Evolutionary conservation across 2,113 vertebrate genomes (phyloP), one percentile per base, ranked within the genome.

Genomic region (Pleuronectes platessa): DNA sequence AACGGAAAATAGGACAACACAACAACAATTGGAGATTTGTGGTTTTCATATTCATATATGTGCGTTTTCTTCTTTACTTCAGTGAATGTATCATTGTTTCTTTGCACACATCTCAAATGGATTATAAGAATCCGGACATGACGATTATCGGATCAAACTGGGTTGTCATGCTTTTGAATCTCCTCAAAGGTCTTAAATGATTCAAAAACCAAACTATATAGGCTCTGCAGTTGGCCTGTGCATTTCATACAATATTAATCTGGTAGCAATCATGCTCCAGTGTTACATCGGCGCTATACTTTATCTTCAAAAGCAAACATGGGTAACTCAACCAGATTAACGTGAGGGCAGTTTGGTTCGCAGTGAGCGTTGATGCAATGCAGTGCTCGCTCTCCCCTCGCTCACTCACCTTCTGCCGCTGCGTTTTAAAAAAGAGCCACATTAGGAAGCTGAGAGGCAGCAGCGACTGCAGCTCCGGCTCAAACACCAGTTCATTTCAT

Each of bases 401-500:
- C 27, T 49, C 20, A 20, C 47, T 78, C 40, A 18, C 58, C 60
- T 31, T 31, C 31, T 78, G 66, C 14, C 26, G 1, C 10, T 8
- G 18, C n/a, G 20, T 53, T 53, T 21, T 21, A n/a, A 27, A 42
- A 42, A 42, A 10, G 9, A 37, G 35, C 35, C 26, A 63, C 23
- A 45, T 70, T 49, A 58, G 61, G 8, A 14, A 51, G 54, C 66
- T 62, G 68, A 56, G 64, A 77, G 31, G 68, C 31, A 31, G 31
- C 51, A 26, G 63, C 71, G 27, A 45, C 61, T 61, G 64, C 53
- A 55, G 55, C 42, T 61, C 45, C 66, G 37, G 4, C 5, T 4
- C 54, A 58, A 62, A 62, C 74, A 68, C 35, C 47, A 68, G 61
- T 76, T 92, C 76, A 90, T 93, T 90, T 90, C 79, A 91, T 66